Percentiles rank a stretch among this genome's conserved stretches.
These are phyloP conservation scores for Corythucha ciliata DNA, from an alignment of 2,888 invertebrate species.

Conservation along the genomic window DNA sequence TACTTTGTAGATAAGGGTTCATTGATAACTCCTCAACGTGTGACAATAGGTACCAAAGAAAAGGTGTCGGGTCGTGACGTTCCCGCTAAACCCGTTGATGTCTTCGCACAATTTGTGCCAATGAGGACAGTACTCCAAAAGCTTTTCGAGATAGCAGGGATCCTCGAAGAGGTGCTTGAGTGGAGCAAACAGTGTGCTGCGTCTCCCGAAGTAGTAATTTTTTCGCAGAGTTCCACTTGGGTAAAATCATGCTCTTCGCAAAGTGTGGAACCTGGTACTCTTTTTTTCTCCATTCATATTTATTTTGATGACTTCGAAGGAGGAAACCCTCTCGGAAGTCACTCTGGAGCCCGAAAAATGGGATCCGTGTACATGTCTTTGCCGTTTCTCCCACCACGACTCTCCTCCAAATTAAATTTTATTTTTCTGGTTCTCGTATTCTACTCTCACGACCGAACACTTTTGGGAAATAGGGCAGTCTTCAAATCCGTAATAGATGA, in stretches of 20 bases:
- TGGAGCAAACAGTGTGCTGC: not conserved
- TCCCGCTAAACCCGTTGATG: not conserved
- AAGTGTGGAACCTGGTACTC: not conserved
- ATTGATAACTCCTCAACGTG: not conserved
- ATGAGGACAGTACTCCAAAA: conserved; percentile 3
- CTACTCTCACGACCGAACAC: too few relatives aligned
- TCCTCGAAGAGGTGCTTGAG: not conserved
- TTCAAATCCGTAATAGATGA: conserved; percentile 1
- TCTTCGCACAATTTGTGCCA: not conserved
- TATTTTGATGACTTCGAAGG: too few relatives aligned
- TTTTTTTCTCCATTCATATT: not conserved
- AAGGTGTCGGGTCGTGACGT: not conserved
- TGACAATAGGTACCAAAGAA: too few relatives aligned
- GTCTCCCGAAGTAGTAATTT: not conserved
- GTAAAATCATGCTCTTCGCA: not conserved
- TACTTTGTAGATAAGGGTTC: not conserved
- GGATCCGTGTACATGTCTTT: not conserved
- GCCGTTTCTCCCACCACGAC: not conserved
- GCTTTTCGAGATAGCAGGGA: not conserved
- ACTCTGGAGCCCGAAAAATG: not conserved
- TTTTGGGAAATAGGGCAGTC: not conserved
- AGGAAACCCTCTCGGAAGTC: not conserved
- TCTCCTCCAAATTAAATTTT: too few relatives aligned
- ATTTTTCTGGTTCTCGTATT: too few relatives aligned
- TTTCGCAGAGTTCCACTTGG: not conserved